Percentiles rank a stretch among this genome's conserved stretches.
Conservation (phyloP, 2,888 invertebrate genomes). For the Phyto melanocephala region DNA sequence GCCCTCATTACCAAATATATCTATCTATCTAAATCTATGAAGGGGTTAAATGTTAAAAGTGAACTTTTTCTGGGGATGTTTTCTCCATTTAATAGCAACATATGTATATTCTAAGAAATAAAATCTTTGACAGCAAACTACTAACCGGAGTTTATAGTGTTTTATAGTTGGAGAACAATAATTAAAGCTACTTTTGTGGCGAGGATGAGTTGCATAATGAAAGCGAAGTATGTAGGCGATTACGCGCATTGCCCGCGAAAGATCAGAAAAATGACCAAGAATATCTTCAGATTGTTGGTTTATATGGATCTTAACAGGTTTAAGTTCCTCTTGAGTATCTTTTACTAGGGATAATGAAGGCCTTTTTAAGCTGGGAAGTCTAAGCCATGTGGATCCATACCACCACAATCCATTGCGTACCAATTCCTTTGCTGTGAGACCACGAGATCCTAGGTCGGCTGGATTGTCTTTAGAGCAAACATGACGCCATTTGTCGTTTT, state of each 20-base stretch:
- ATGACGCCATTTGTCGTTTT: no score
- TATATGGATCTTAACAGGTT: no score
- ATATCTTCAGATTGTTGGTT: no score
- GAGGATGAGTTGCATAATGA: not conserved
- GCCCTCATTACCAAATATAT: not conserved
- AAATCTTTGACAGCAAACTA: not conserved
- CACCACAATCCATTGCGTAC: conserved; percentile 13
- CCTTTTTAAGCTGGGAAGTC: no score
- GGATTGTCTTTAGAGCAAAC: conserved; percentile 25
- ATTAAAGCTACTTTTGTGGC: not conserved
- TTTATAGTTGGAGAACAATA: no score
- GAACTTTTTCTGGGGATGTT: not conserved
- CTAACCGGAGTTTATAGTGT: not conserved
- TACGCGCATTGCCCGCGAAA: not conserved
- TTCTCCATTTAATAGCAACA: not conserved
- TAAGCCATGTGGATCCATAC: conserved; percentile 8
- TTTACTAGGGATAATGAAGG: no score
- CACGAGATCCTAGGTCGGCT: conserved; percentile 33
- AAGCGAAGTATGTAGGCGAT: not conserved
- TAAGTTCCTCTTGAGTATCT: no score
- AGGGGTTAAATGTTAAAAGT: no score
- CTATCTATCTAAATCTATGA: no score
- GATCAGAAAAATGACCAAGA: no score
- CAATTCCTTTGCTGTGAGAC: not conserved
- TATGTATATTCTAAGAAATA: not conserved